These are phyloP conservation scores for Harpalus rufipes DNA, from an alignment of 2,888 invertebrate genomes.

Conservation along the genomic window DNA sequence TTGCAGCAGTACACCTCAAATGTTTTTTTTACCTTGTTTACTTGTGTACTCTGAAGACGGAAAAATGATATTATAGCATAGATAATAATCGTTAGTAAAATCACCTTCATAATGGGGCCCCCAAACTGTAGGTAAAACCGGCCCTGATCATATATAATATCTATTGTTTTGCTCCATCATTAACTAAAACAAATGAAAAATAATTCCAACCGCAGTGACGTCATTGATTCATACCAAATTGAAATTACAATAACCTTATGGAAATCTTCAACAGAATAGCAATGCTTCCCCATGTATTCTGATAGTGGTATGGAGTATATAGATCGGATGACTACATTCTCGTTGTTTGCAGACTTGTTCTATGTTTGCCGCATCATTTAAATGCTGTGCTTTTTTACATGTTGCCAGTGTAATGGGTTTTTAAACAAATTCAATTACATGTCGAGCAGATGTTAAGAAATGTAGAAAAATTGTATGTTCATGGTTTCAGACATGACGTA, in stretches of 20 bases:
- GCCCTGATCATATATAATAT: neutral
- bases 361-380: constrained; percentile 42
- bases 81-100: no score
- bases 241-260: neutral
- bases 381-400: constrained; percentile 41
- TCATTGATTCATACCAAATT: constrained; percentile 10
- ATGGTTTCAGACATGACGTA: constrained; percentile 53
- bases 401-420: constrained; percentile 53
- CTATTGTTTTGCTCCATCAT: constrained; percentile 49
- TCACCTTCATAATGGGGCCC: no score
- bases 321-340: constrained; percentile 45
- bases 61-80: no score
- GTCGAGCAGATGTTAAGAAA: constrained; percentile 60
- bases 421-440: constrained; percentile 65
- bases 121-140: no score
- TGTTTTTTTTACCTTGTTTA: no score
- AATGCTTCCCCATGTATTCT: constrained; percentile 6
- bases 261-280: neutral
- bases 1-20: no score
- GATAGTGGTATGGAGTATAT: constrained; percentile 30
- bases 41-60: no score
- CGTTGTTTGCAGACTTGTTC: constrained; percentile 42
- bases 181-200: constrained; percentile 30
- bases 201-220: constrained; percentile 44
- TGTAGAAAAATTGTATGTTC: constrained; percentile 58